These are phyloP conservation scores for Dascillus cervinus DNA, from an alignment of 2,888 invertebrate genomes.

Conservation along the genomic window DNA sequence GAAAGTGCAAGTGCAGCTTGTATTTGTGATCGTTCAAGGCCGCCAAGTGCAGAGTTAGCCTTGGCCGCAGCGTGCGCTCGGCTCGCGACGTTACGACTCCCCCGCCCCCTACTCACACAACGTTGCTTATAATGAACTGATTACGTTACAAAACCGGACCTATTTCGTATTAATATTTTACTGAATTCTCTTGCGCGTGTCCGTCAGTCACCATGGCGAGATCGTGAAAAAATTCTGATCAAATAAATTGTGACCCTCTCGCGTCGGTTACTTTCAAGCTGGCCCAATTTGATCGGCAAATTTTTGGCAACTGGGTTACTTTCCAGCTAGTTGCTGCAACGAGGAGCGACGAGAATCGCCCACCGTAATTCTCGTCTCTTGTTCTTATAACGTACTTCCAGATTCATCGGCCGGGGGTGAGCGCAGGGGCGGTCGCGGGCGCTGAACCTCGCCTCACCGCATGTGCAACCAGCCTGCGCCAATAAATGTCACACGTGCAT, in stretches of 20 bases:
- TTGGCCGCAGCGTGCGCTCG: conserved; percentile 31
- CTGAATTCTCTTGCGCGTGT: conserved; percentile 16
- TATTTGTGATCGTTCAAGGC: conserved; percentile 41
- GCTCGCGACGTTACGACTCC: conserved; percentile 31
- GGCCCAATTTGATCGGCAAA: too few species aligned
- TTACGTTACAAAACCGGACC: conserved; percentile 22
- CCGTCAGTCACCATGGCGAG: conserved; percentile 5
- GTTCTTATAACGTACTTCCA: too few species aligned
- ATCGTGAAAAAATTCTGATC: too few species aligned
- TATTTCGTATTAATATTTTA: conserved; percentile 20
- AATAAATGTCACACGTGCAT: conserved; percentile 30
- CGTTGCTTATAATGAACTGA: conserved; percentile 19
- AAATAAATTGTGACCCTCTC: too few species aligned
- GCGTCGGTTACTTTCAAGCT: too few species aligned
- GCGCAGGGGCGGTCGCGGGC: conserved; percentile 4
- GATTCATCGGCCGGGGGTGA: too few species aligned
- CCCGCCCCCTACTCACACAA: conserved; percentile 11
- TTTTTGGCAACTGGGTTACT: conserved; percentile 1
- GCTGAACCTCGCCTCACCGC: conserved; percentile 15
- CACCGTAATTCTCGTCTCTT: too few species aligned
- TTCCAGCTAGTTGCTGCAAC: conserved; percentile 2
- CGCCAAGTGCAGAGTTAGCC: conserved; percentile 33
- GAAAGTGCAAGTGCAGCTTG: conserved; percentile 28
- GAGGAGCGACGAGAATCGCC: too few species aligned
- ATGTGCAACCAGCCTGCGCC: conserved; percentile 21